Percentiles rank a stretch among this genome's conserved stretches.
These are phyloP conservation scores for Acromyrmex charruanus DNA, from an alignment of 1,140 invertebrate species.

Conservation along the genomic window DNA sequence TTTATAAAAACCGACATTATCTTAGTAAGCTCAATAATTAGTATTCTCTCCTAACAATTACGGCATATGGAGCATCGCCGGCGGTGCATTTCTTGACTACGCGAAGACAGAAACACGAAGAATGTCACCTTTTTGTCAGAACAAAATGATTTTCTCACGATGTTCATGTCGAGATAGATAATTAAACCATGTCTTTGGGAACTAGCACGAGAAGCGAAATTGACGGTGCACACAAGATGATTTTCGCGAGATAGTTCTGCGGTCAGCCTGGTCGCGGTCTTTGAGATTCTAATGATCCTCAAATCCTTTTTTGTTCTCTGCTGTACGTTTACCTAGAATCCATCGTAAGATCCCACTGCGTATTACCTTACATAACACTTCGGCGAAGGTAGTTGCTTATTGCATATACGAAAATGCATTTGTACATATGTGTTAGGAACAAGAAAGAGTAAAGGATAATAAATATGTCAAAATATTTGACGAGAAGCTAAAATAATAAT, in stretches of 20 bases:
- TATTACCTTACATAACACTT: constrained; percentile 49
- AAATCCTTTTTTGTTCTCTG: neutral
- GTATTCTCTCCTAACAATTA: constrained; percentile 41
- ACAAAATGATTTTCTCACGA: constrained; percentile 66
- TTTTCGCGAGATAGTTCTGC: constrained; percentile 71
- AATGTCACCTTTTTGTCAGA: constrained; percentile 31
- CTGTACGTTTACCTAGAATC: constrained; percentile 38
- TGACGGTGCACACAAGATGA: constrained; percentile 64
- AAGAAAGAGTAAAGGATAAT: neutral
- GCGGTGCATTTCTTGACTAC: neutral
- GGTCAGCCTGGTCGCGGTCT: constrained; percentile 48
- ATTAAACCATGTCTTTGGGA: constrained; percentile 73
- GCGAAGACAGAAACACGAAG: constrained; percentile 26
- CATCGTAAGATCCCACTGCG: constrained; percentile 25
- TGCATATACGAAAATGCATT: neutral
- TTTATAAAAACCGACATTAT: constrained; percentile 31
- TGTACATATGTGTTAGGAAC: neutral
- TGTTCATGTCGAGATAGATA: constrained; percentile 55
- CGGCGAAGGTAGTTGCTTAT: constrained; percentile 4
- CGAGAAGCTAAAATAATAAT: neutral
- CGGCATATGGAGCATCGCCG: constrained; percentile 4
- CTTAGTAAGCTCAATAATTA: constrained; percentile 42
- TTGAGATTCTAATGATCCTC: constrained; percentile 47
- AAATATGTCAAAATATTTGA: neutral
- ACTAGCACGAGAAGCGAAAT: constrained; percentile 65